These are phyloP conservation scores for Dicrurus megarhynchus DNA, from an alignment of 2,113 vertebrate species.

Conservation along the genomic window DNA sequence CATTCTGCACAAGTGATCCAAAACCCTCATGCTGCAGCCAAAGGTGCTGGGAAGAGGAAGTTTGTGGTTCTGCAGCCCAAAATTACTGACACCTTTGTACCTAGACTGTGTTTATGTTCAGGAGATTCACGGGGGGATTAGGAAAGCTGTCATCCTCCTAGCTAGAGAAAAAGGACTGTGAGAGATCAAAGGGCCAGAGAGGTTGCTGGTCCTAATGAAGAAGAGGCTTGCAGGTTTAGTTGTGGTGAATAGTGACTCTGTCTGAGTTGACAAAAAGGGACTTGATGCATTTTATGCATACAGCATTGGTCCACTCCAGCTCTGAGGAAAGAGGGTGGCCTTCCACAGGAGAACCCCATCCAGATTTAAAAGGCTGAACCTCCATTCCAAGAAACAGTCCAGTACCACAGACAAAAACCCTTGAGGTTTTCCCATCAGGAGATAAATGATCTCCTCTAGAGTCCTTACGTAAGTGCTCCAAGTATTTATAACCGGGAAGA, in stretches of 20 bases:
- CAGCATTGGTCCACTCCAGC: neutral
- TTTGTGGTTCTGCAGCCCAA: neutral
- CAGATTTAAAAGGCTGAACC: neutral
- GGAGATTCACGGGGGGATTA: neutral
- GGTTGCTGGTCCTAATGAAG: neutral
- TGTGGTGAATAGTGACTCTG: neutral
- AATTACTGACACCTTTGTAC: neutral
- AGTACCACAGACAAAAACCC: neutral
- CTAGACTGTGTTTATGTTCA: neutral
- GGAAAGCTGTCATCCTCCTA: neutral
- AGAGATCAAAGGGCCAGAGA: neutral
- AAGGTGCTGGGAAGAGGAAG: neutral
- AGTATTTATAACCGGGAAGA: neutral
- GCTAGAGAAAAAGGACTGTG: neutral
- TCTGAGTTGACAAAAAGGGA: neutral
- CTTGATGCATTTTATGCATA: neutral
- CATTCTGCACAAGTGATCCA: neutral
- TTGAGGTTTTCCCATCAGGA: neutral
- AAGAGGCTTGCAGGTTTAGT: neutral
- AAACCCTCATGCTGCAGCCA: neutral
- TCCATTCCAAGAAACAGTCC: neutral
- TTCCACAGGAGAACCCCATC: neutral
- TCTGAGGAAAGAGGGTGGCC: neutral
- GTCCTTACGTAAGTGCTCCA: neutral
- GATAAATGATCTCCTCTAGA: neutral